These are phyloP conservation scores for Eilema depressum DNA, from an alignment of 2,888 invertebrate genomes.

Conservation along the genomic window DNA sequence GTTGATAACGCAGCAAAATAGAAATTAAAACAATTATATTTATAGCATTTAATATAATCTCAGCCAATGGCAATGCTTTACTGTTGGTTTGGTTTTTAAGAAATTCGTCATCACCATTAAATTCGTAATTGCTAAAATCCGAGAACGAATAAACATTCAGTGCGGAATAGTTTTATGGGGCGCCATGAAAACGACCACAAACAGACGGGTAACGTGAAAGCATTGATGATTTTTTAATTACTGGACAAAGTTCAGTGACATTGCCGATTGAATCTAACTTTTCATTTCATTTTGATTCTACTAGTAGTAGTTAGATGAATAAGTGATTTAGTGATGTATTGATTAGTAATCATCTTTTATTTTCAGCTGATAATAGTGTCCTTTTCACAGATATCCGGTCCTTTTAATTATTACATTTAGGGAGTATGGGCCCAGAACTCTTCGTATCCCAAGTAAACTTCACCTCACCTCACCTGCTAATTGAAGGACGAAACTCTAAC, in stretches of 20 bases:
- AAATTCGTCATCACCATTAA: slow-evolving; percentile 44
- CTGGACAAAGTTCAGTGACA: slow-evolving; percentile 56
- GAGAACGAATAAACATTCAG: slow-evolving; percentile 50
- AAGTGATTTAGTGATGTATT: too few relatives aligned
- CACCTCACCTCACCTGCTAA: too few relatives aligned
- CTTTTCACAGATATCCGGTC: too few relatives aligned
- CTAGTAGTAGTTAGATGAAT: slow-evolving; percentile 15
- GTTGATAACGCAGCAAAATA: background rate
- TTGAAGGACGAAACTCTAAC: too few relatives aligned
- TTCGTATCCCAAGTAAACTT: too few relatives aligned
- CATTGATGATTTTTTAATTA: slow-evolving; percentile 74
- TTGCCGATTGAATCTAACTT: slow-evolving; percentile 27
- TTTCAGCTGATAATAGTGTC: too few relatives aligned
- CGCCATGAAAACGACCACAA: slow-evolving; percentile 64
- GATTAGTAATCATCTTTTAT: too few relatives aligned
- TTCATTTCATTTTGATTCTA: slow-evolving; percentile 26
- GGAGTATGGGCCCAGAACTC: too few relatives aligned
- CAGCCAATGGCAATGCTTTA: background rate
- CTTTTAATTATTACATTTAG: too few relatives aligned
- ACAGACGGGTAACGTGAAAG: slow-evolving; percentile 62
- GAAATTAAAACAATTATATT: too few relatives aligned
- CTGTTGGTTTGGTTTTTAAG: slow-evolving; percentile 15
- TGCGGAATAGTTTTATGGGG: slow-evolving; percentile 66
- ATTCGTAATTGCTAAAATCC: slow-evolving; percentile 51
- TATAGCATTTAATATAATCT: background rate